Percentiles rank a stretch among this genome's conserved stretches.
Evolutionary conservation across 2,113 vertebrate species (phyloP).

Genomic region (Bagarius yarrelli): DNA sequence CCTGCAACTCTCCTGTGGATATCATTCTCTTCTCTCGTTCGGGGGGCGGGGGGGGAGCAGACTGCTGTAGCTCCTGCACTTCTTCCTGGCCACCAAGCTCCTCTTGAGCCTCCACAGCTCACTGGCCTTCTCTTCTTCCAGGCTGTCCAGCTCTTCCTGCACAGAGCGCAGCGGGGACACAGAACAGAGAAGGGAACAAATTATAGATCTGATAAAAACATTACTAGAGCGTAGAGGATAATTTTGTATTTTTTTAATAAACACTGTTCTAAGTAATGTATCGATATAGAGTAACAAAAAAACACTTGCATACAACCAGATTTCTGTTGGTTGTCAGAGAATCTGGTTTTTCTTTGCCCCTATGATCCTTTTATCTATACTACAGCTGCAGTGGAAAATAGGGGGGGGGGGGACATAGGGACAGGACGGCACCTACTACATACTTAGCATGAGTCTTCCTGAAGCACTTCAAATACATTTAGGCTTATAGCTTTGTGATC

Average conservation of each 20-base stretch:
- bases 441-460: not conserved
- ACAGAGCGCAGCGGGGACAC: conserved; percentile 71
- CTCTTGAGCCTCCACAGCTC: conserved; percentile 76
- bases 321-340: conserved; percentile 5
- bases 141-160: conserved; percentile 79
- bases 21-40: conserved; percentile 84
- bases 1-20: conserved; percentile 81
- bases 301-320: not conserved
- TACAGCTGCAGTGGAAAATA: conserved; percentile 6
- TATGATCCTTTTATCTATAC: not conserved
- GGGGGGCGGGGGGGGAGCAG: conserved; percentile 70
- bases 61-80: conserved; percentile 77
- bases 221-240: not conserved
- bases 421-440: conserved; percentile 8
- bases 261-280: not conserved
- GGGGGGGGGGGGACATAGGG: too few species aligned
- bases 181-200: not conserved
- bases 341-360: not conserved
- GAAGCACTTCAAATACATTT: conserved; percentile 20
- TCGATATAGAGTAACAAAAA: not conserved
- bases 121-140: conserved; percentile 79
- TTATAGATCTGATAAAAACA: not conserved
- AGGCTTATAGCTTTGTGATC: not conserved
- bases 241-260: not conserved
- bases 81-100: conserved; percentile 79